A percentile compares a stretch with the other conserved stretches of the same genome.
phyloP scores from a whole-genome alignment of 2,888 invertebrate genomes.

The Syrista parreyssii region DNA sequence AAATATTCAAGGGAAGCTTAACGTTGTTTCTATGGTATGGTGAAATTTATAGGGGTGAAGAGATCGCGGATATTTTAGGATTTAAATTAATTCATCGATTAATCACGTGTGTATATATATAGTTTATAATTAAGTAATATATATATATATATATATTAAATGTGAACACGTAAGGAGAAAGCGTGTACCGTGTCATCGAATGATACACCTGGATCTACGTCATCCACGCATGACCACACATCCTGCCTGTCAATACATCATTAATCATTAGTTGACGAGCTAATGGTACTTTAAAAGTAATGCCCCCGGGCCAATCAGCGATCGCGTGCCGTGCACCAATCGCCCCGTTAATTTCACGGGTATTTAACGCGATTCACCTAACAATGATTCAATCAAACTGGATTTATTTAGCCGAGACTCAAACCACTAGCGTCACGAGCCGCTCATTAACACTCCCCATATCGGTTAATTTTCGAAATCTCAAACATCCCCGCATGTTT shows the following conservation, averaged over 20 bases:
- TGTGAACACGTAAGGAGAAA: not conserved
- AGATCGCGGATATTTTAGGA: not conserved
- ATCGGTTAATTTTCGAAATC: constrained; percentile 4
- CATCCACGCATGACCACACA: not conserved
- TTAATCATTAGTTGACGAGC: constrained; percentile 46
- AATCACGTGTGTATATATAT: not conserved
- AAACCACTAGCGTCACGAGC: constrained; percentile 45
- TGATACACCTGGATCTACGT: constrained; percentile 17
- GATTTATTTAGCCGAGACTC: constrained; percentile 48
- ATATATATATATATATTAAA: not conserved
- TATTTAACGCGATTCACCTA: constrained; percentile 59
- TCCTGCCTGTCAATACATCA: constrained; percentile 41
- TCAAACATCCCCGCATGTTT: not conserved
- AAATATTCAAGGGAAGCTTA: not conserved
- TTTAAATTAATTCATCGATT: not conserved
- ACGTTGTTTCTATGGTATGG: not conserved
- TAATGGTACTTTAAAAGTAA: constrained; percentile 53
- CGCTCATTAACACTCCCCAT: constrained; percentile 39
- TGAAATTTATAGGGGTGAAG: not conserved
- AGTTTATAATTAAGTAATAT: constrained; percentile 2
- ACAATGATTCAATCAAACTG: constrained; percentile 61
- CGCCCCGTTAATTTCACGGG: constrained; percentile 62
- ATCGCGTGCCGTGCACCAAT: constrained; percentile 50
- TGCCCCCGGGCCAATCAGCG: constrained; percentile 51
- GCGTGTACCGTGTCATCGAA: not conserved